A percentile compares a stretch with the other conserved stretches of the same genome.
phyloP scores from a whole-genome alignment of 2,888 invertebrate genomes.

The Mactromeris polynyma region DNA sequence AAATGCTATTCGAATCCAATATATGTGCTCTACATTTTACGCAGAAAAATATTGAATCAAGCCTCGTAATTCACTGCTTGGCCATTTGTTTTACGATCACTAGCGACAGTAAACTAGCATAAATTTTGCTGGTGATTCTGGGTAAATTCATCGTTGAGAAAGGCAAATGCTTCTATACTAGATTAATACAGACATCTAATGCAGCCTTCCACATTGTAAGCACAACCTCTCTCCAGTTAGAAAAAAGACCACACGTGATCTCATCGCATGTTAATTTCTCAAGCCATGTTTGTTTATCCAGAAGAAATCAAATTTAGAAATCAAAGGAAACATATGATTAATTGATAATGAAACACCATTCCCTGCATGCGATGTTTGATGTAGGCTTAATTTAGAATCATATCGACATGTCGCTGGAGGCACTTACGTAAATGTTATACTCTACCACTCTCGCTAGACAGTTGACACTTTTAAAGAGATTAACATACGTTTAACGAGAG shows the following conservation, averaged over 20 bases:
- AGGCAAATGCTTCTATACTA: background rate
- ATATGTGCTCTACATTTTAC: no score
- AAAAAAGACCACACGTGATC: background rate
- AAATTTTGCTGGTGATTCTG: background rate
- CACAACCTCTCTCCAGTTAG: background rate
- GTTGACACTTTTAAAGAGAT: background rate
- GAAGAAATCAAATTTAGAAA: background rate
- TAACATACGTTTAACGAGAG: background rate
- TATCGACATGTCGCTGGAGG: background rate
- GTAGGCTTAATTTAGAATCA: background rate
- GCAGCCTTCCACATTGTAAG: no score
- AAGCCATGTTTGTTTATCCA: background rate
- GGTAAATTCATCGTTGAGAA: background rate
- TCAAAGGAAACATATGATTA: background rate
- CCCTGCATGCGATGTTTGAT: background rate
- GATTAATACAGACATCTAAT: no score
- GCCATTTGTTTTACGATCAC: background rate
- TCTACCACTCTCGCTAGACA: background rate
- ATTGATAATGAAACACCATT: background rate
- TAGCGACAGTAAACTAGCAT: background rate
- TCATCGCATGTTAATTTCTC: background rate
- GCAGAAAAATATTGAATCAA: no score
- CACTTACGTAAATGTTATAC: background rate
- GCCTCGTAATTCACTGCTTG: background rate
- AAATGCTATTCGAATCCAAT: no score